Conservation (phyloP, 2,888 invertebrate species). For the Lasioglossum marginatum region DNA sequence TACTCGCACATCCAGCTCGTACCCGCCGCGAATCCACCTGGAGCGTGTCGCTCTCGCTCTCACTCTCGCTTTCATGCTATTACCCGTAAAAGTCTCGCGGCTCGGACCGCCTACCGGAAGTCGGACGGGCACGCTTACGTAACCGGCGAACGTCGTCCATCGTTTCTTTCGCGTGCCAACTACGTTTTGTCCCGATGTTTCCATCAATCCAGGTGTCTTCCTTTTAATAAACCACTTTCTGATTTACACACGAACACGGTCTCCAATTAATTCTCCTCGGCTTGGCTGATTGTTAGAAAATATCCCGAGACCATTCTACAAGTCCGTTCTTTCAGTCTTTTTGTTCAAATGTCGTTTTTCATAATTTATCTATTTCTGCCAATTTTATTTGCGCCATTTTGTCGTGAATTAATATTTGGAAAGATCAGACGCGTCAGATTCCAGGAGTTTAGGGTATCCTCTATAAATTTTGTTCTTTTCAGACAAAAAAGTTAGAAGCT, state of each 20-base stretch:
- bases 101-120: conserved; percentile 75
- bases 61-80: conserved; percentile 78
- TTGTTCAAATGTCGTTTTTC: no score
- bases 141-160: conserved; percentile 53
- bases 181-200: not conserved
- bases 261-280: not conserved
- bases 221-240: not conserved
- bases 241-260: not conserved
- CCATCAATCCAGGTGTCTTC: conserved; percentile 11
- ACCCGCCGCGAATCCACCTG: conserved; percentile 69
- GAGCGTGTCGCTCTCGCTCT: conserved; percentile 71
- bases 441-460: no score
- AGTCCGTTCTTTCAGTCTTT: not conserved
- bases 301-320: not conserved
- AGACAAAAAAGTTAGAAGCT: not conserved
- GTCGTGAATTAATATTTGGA: not conserved
- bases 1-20: conserved; percentile 58
- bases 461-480: not conserved
- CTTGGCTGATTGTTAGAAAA: not conserved
- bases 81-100: conserved; percentile 71
- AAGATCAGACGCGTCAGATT: not conserved
- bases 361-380: no score
- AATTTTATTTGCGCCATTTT: not conserved
- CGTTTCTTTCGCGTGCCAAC: conserved; percentile 18
- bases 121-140: conserved; percentile 60